Percentiles rank a stretch among this genome's conserved stretches.
Evolutionary conservation across 2,113 vertebrate genomes (phyloP).

Genomic region (Brachyistius frenatus): DNA sequence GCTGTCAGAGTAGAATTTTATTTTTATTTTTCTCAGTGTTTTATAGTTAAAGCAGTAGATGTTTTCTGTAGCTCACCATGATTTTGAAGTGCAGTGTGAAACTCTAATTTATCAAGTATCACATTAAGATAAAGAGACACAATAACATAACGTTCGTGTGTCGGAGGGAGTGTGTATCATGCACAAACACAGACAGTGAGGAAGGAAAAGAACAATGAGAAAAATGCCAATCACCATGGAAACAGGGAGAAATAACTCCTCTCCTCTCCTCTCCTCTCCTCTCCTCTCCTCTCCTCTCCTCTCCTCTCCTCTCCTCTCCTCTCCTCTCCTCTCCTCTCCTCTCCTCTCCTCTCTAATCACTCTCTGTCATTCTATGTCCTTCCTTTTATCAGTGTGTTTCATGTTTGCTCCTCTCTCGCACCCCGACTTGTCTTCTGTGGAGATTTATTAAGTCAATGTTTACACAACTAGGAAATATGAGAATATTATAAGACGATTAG

Average conservation of each 20-base stretch:
- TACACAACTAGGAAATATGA: background rate
- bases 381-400: conserved; percentile 10
- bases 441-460: conserved; percentile 9
- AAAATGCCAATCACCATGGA: conserved; percentile 25
- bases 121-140: background rate
- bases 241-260: conserved; percentile 2
- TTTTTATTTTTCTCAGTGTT: background rate
- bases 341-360: background rate
- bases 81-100: background rate
- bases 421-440: background rate
- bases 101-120: conserved; percentile 17
- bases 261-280: conserved; percentile 4
- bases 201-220: background rate
- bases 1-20: background rate
- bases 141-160: conserved; percentile 2
- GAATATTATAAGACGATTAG: background rate
- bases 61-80: background rate
- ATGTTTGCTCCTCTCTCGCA: background rate
- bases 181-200: background rate
- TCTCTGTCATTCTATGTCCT: background rate
- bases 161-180: background rate
- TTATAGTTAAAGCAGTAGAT: background rate
- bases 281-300: too few species aligned
- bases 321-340: conserved; percentile 7
- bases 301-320: background rate